Evolutionary conservation across 2,113 vertebrate species (phyloP).

Genomic region (Scolopax mira): DNA sequence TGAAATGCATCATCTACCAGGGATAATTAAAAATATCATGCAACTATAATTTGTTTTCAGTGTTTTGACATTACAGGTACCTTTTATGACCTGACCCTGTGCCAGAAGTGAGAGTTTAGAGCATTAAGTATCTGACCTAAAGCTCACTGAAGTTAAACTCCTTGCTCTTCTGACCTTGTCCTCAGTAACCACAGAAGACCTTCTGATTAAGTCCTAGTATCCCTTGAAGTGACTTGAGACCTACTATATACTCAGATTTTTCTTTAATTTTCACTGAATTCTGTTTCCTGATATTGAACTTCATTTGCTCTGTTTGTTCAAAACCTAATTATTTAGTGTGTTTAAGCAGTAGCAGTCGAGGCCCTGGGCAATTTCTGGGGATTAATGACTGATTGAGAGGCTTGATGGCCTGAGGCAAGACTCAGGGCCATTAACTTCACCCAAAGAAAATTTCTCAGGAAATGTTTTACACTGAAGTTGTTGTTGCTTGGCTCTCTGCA

Average conservation of each 20-base stretch:
- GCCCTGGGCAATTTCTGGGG: not conserved
- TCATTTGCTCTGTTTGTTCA: constrained; percentile 46
- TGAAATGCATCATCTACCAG: not conserved
- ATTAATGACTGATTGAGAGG: constrained; percentile 36
- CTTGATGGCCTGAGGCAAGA: constrained; percentile 32
- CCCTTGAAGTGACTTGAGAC: not conserved
- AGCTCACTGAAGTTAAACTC: not conserved
- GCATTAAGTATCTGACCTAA: not conserved
- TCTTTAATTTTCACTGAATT: not conserved
- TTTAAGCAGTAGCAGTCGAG: not conserved
- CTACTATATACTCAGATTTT: not conserved
- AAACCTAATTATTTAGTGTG: constrained; percentile 28
- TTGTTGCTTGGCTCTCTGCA: not conserved
- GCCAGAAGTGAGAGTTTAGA: not conserved
- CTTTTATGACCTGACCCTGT: not conserved
- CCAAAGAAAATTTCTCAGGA: constrained; percentile 25
- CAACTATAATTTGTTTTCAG: not conserved
- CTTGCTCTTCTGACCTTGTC: not conserved
- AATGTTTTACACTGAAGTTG: constrained; percentile 1
- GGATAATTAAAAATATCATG: not conserved
- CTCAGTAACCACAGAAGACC: not conserved
- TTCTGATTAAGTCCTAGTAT: not conserved
- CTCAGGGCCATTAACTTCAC: constrained; percentile 12
- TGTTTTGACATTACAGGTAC: not conserved
- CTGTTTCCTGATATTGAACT: not conserved